Evolutionary conservation across 2,888 invertebrate species (phyloP), one percentile per base, ranked within the genome.

Genomic region (Leptinotarsa tumamoca): DNA sequence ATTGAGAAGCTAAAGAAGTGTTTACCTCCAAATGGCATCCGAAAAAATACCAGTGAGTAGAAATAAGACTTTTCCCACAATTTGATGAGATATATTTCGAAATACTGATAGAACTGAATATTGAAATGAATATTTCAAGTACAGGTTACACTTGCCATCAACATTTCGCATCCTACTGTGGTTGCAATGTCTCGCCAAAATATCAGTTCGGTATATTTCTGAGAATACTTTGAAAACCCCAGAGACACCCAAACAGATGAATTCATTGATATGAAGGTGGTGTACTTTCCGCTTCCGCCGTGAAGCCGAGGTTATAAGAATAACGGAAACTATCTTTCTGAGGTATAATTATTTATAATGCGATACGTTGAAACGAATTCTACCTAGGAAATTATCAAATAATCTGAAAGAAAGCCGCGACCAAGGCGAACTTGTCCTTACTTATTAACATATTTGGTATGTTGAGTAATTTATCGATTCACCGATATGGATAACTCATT

Each of bases 361-460:
- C 5, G 33, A 27, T 33, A 63, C 17, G 27, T 43, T 10, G 15
- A 63, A 33, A 33, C 63, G n/a, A 63, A 63, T 63, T 63, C 43
- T 33, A 63, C 33, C 63, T 63, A 63, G 63, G 63, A 43, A 63
- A 63, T 58, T 73, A 71, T 76, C 68, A 56, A 73, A 76, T 72
- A 77, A 69, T 72, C 74, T 58, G 67, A 74, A 77, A 77, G 69
- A 77, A 70, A 74, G 72, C 74, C 69, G 71, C 58, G 4, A 72
- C 72, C 74, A 77, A 77, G 77, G 77, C 54, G 56, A 77, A 68
- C 77, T 14, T 77, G 74, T 77, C 63, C 49, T 69, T 67, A 66
- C 3, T 43, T 4, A 10, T 63, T 63, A 43, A 63, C 43, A 63
- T 63, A 63, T 43, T 43, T 63, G 15, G 63, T 63, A 63, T n/a